Base-by-base conservation (phyloP, 2,888 invertebrate species). In the Cryptophagus acutangulus region DNA sequence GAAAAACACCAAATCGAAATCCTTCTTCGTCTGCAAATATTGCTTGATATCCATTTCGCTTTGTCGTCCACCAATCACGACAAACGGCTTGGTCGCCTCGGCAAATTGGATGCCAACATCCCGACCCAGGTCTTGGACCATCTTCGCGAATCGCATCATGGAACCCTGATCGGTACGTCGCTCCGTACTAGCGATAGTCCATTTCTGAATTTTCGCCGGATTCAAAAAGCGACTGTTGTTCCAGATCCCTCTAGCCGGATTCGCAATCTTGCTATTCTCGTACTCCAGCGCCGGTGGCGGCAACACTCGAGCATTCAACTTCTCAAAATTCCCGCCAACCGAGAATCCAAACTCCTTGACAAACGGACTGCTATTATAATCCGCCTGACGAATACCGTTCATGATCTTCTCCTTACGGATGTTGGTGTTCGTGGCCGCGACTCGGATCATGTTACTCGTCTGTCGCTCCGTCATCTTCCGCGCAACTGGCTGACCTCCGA, bases 271-370 rank as follows among this genome's bases (percentile, higher is more conserved):
- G 2, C 43, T 54, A 3, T 45, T 17, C n/a, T 71, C 71, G 58
- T 91, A 87, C 37, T 78, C 73, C 33, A 97, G 66, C 33, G 59
- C 64, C 0, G 97, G 97, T 0, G 96, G 74, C 1, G 73, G 62
- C 24, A 99, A 71, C 2, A 94, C 75, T 44, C 93, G 81, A 0
- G 90, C 94, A 1, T 74, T 69, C 0, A 95, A 81, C 49, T 77
- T 74, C 46, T 84, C 79, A 72, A 96, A 93, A 26, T 79, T 67
- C 16, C 77, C 73, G 2, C 76, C 75, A 18, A 97, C 83, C 3
- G 78, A 76, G 41, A 97, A 73, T 1, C 89, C 91, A 69, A 97
- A 97, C 51, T 85, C 81, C 57, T 76, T 76, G 39, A 93, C 79
- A 48, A 76, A 75, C 0, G 77, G 67, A 61, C 73, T 65, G 0